These are phyloP conservation scores for Ptychadena robeensis DNA, from an alignment of 2,797 vertebrate genomes.

Conservation along the genomic window DNA sequence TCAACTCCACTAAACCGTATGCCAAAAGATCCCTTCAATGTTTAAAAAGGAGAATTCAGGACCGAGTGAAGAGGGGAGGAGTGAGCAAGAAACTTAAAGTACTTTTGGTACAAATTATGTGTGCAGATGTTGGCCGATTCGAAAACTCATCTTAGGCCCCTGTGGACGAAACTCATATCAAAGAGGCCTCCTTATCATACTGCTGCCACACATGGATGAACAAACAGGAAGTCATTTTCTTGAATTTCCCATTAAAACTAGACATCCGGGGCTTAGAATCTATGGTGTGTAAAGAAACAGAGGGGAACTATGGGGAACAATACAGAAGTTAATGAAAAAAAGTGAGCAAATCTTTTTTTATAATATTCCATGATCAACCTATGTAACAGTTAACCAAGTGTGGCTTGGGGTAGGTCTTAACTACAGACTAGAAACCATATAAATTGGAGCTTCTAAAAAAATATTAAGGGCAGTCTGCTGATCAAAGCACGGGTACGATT, in stretches of 20 bases:
- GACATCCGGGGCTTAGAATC: not conserved
- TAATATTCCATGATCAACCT: too few species aligned
- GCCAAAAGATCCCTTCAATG: too few species aligned
- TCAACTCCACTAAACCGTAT: too few species aligned
- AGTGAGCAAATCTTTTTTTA: too few species aligned
- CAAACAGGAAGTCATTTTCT: not conserved
- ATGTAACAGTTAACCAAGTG: too few species aligned
- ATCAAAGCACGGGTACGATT: too few species aligned
- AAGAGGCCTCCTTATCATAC: not conserved
- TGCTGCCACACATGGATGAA: not conserved
- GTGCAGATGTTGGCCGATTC: not conserved
- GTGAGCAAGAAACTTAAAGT: not conserved
- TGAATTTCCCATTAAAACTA: not conserved
- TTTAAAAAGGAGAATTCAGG: too few species aligned
- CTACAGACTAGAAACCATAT: too few species aligned
- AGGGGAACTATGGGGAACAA: too few species aligned
- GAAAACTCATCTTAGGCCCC: not conserved
- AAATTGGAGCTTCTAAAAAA: too few species aligned
- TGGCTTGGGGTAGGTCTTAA: too few species aligned
- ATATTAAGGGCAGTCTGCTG: too few species aligned
- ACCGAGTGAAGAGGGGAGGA: not conserved
- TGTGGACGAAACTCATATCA: not conserved
- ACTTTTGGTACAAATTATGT: not conserved
- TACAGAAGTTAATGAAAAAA: not conserved
- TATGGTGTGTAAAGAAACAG: not conserved